Conservation (phyloP, 2,888 invertebrate species). For the Thyatira batis region DNA sequence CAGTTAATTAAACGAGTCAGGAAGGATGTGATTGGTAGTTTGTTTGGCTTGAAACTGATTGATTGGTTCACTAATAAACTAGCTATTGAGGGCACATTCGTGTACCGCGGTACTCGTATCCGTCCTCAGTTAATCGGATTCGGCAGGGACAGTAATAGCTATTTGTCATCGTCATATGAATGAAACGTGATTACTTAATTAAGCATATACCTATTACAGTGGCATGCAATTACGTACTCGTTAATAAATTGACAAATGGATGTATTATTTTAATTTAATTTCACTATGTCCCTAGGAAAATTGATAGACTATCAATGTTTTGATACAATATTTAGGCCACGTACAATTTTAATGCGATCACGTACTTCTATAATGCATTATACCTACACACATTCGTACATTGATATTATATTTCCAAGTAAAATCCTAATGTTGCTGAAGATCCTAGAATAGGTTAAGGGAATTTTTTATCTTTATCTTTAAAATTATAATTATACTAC, state of each 20-base stretch:
- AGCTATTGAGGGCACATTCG: constrained; percentile 52
- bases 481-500: too few species aligned
- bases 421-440: too few species aligned
- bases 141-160: constrained; percentile 63
- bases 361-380: not conserved
- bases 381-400: not conserved
- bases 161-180: constrained; percentile 71
- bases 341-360: constrained; percentile 1
- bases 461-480: too few species aligned
- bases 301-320: not conserved
- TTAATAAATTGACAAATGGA: too few species aligned
- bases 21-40: constrained; percentile 56
- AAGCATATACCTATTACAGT: constrained; percentile 39
- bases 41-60: constrained; percentile 60
- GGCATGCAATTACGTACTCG: constrained; percentile 16
- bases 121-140: constrained; percentile 55
- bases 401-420: not conserved
- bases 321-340: not conserved
- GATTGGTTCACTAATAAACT: constrained; percentile 61
- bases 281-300: not conserved
- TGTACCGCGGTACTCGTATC: constrained; percentile 38
- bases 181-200: constrained; percentile 69
- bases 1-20: constrained; percentile 35
- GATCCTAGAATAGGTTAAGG: too few species aligned
- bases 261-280: constrained; percentile 2